Base-by-base conservation (phyloP, 2,888 invertebrate species). In the Lepas anatifera region DNA sequence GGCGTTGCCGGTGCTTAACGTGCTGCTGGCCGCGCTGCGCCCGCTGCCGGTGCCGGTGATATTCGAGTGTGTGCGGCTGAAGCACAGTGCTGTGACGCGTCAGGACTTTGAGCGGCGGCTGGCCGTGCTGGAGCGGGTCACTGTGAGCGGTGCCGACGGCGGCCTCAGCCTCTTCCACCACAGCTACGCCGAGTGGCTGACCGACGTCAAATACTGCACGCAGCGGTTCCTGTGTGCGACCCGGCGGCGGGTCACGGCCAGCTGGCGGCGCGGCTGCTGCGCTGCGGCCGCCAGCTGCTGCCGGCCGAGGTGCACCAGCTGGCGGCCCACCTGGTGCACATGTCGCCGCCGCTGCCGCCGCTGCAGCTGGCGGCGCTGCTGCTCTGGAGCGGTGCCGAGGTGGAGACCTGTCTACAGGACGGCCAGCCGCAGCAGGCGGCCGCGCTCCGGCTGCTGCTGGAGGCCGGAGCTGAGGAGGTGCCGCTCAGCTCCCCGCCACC, bases 201-300 rank as follows among this genome's bases (percentile, higher is more conserved):
- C 92, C 69, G 97, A 97, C 79, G 95, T 97, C n/a, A 97, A 97
- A 80, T 95, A 97, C 78, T 95, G 96, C 80, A 97, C 96, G 2
- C 89, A 94, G 75, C 90, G 94, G 76, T 97, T 94, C 80, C 84
- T 96, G 74, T n/a, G n/a, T 96, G 94, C 79, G 88, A 89, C 74
- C 87, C 90, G 13, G 84, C 87, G 68, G 91, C 92, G 75, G 96
- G 96, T 0, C 95, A 96, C 79, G 89, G 89, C 16, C 90, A 91
- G 79, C 83, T 94, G 52, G 89, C 91, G 29, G 89, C 94, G 87
- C 78, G 80, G 73, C 79, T 92, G 68, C 79, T 82, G 85, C 89
- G 68, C 81, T 89, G 67, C 85, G 81, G 80, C 22, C 75, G 77
- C 46, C 75, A 78, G 41, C 78, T 84, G 39, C 76, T 77, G 11